phyloP scores from a whole-genome alignment of 1,140 invertebrate species.

The Lutraria rhynchaena region DNA sequence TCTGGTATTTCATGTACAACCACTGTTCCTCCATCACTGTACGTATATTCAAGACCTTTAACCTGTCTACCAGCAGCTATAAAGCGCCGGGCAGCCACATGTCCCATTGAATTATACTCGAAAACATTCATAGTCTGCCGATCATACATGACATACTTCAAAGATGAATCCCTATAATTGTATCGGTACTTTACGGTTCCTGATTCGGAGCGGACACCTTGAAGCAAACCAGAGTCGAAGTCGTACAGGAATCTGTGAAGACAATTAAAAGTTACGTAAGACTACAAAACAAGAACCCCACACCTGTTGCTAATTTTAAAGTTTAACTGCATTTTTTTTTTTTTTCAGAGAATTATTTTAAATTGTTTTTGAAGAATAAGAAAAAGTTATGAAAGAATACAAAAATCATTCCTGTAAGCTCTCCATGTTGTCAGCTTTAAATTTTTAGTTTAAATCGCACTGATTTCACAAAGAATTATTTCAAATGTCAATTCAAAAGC shows the following conservation, averaged over 20 bases:
- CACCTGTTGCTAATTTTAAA: too few species aligned
- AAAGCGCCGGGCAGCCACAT: neutral
- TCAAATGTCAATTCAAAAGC: too few species aligned
- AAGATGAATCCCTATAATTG: neutral
- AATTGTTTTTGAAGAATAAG: too few species aligned
- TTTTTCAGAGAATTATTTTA: too few species aligned
- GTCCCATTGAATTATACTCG: slow-evolving; percentile 1
- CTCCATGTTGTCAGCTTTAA: too few species aligned
- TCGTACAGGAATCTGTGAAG: slow-evolving; percentile 3
- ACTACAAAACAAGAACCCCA: too few species aligned
- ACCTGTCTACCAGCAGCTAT: neutral
- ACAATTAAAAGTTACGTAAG: too few species aligned
- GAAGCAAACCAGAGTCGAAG: neutral
- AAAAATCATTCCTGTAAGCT: too few species aligned
- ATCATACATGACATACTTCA: neutral
- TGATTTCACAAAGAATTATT: too few species aligned
- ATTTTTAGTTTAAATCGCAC: too few species aligned
- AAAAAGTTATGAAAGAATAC: too few species aligned
- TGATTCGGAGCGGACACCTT: neutral
- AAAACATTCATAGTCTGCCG: neutral
- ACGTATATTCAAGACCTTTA: neutral
- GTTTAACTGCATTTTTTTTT: too few species aligned
- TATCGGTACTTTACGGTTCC: neutral
- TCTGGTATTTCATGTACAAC: neutral
- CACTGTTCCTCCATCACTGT: slow-evolving; percentile 12